These are phyloP conservation scores for Oithona nana DNA, from an alignment of 2,888 invertebrate species.

Conservation along the genomic window DNA sequence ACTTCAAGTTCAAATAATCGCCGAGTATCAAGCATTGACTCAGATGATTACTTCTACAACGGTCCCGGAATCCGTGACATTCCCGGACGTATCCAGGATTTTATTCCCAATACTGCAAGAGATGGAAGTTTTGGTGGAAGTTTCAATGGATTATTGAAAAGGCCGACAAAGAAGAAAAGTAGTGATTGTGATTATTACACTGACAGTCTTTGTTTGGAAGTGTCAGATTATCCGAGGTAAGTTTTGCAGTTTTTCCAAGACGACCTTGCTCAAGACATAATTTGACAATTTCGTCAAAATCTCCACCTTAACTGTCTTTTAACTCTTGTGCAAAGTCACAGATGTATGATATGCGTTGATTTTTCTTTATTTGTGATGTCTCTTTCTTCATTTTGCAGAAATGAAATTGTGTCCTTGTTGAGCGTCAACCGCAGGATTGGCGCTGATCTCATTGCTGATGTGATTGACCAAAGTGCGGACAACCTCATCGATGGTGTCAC, in stretches of 20 bases:
- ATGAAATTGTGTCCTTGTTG: constrained; percentile 27
- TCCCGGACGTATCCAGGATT: background rate
- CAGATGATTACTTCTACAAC: background rate
- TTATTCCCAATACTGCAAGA: background rate
- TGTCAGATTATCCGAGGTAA: constrained; percentile 57
- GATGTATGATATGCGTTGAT: background rate
- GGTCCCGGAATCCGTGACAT: background rate
- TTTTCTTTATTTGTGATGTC: no score
- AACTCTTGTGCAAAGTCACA: constrained; percentile 29
- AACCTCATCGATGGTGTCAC: constrained; percentile 39
- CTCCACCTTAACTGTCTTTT: no score
- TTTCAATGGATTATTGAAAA: background rate
- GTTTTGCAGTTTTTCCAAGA: no score
- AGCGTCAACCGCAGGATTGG: constrained; percentile 40
- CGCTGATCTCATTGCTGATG: constrained; percentile 48
- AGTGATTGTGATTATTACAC: constrained; percentile 23
- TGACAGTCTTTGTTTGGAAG: constrained; percentile 41
- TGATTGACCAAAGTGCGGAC: constrained; percentile 38
- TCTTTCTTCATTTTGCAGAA: no score
- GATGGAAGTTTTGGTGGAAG: background rate
- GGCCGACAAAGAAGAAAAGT: background rate
- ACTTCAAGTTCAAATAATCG: no score
- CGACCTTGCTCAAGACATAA: no score
- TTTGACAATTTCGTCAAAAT: no score
- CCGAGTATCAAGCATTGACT: background rate